Base-by-base conservation (phyloP, 2,797 vertebrate species). In the Austrolebias charrua region DNA sequence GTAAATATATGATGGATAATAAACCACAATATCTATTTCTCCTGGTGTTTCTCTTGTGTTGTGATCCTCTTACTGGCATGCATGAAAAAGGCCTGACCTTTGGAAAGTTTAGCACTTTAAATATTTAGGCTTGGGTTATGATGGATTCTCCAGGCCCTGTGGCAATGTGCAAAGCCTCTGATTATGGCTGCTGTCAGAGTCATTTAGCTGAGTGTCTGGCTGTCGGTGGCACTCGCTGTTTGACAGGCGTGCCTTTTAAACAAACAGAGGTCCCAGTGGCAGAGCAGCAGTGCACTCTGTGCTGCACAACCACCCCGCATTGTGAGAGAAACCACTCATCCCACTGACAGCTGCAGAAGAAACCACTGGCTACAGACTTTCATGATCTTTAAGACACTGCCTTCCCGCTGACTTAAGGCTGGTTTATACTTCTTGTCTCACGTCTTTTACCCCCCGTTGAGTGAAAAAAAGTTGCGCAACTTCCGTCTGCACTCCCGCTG, bases 51-150 rank as follows among this genome's bases (percentile, higher is more conserved):
- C 53, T 73, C 70, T 79, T 53, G 55, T 73, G 78, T 69, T 50
- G 67, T 74, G 67, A 55, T 71, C 81, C 79, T 73, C 85, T 69
- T 75, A 55, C 85, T 85, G 86, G 87, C 89, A 86, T 83, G 86
- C 88, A 85, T 80, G 10, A 91, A 90, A 91, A 92, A 92, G 88
- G 84, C 85, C 80, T 90, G 92, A 93, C 92, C 92, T 93, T 93
- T 92, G 81, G 82, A 92, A 93, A 93, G 92, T 93, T 93, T 91
- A 92, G 87, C 90, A 91, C 91, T 93, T 93, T 93, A 93, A 94
- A 94, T 93, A 94, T 93, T 93, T 94, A 93, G 90, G 89, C 92
- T 90, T 86, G 88, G 84, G 86, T 93, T 93, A 91, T 92, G 92
- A 93, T 92, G 91, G 88, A 93, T 92, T 90, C 89, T 91, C 86